Evolutionary conservation across 2,797 vertebrate genomes (phyloP).

Genomic region (Muraenolepis orangiensis): DNA sequence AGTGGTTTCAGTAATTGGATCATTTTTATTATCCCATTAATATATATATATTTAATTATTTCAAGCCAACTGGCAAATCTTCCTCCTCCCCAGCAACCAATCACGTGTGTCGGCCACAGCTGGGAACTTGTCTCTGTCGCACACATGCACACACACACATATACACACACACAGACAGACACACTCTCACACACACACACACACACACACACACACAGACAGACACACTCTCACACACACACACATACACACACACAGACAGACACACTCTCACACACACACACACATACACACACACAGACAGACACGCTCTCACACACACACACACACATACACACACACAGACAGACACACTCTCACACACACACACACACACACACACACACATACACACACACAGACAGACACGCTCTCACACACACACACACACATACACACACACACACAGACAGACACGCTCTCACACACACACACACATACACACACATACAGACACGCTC

Average conservation of each 20-base stretch:
- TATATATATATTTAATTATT: neutral
- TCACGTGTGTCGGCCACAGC: constrained; percentile 59
- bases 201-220: neutral
- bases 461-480: constrained; percentile 5
- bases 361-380: neutral
- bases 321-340: neutral
- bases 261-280: constrained; percentile 8
- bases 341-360: too few species aligned
- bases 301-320: too few species aligned
- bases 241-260: constrained; percentile 1
- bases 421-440: neutral
- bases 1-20: neutral
- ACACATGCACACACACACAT: constrained; percentile 18
- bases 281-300: neutral
- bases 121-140: constrained; percentile 48
- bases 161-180: constrained; percentile 1
- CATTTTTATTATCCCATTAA: neutral
- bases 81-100: constrained; percentile 52
- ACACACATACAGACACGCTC: constrained; percentile 11
- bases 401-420: constrained; percentile 7
- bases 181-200: constrained; percentile 10
- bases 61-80: constrained; percentile 24
- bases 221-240: too few species aligned
- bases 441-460: neutral
- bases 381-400: neutral